Conservation (phyloP, 2,888 invertebrate species). For the Caenorhabditis auriculariae region DNA sequence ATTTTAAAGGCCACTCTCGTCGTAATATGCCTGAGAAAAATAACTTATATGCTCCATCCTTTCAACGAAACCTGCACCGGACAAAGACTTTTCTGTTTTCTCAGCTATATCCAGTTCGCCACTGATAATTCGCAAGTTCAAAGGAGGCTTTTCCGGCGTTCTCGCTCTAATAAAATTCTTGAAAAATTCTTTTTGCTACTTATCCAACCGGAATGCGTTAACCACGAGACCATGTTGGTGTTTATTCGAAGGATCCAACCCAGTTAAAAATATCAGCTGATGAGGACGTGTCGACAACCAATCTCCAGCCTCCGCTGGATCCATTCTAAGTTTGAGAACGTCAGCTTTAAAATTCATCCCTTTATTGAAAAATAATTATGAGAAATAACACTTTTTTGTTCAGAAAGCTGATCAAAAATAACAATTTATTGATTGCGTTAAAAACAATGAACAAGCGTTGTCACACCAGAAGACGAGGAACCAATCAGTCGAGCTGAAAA, state of each 20-base stretch:
- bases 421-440: slow-evolving; percentile 33
- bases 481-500: slow-evolving; percentile 45
- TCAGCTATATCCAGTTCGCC: slow-evolving; percentile 39
- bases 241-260: slow-evolving; percentile 64
- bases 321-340: slow-evolving; percentile 35
- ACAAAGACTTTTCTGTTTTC: slow-evolving; percentile 12
- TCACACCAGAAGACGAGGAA: slow-evolving; percentile 6
- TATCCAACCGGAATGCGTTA: slow-evolving; percentile 13
- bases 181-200: not conserved
- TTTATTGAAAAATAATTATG: not conserved
- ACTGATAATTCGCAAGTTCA: slow-evolving; percentile 35
- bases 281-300: slow-evolving; percentile 46
- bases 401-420: slow-evolving; percentile 10
- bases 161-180: slow-evolving; percentile 7
- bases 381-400: not conserved
- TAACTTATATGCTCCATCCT: no score
- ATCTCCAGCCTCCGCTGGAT: slow-evolving; percentile 56
- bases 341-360: not conserved
- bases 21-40: slow-evolving; percentile 78
- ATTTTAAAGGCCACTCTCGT: slow-evolving; percentile 69
- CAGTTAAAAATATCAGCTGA: slow-evolving; percentile 79
- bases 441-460: slow-evolving; percentile 29
- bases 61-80: slow-evolving; percentile 11
- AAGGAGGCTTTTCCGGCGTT: slow-evolving; percentile 31
- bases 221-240: slow-evolving; percentile 20